Conservation (phyloP, 2,113 vertebrate species). For the Xenus cinereus region DNA sequence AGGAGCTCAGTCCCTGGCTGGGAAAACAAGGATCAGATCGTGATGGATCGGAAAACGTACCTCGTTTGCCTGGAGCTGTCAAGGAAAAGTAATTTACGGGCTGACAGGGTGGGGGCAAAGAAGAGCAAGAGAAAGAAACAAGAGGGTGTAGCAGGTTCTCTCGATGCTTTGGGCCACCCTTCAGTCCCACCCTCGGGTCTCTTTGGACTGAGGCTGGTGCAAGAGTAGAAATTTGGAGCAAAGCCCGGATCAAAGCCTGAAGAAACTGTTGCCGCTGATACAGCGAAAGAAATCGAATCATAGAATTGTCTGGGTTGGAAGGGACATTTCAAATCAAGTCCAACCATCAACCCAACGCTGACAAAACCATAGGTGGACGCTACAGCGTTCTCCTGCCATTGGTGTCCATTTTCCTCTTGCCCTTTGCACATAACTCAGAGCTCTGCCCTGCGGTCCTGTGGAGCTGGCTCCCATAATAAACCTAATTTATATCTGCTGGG, state of each 20-base stretch:
- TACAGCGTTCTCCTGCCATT: background rate
- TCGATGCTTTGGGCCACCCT: background rate
- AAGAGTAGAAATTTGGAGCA: background rate
- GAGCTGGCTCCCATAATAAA: background rate
- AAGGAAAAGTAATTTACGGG: background rate
- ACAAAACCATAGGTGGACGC: background rate
- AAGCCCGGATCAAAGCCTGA: background rate
- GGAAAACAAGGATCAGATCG: background rate
- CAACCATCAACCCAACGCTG: no score
- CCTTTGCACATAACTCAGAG: background rate
- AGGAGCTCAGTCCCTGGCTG: background rate
- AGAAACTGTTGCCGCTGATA: background rate
- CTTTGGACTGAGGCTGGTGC: rapidly evolving
- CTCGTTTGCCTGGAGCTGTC: background rate
- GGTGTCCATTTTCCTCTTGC: background rate
- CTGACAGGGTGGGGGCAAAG: background rate
- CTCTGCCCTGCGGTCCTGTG: background rate
- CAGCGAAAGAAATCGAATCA: background rate
- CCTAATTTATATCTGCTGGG: background rate
- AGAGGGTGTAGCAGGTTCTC: background rate
- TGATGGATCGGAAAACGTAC: background rate
- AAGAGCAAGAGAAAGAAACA: background rate
- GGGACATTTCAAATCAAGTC: no score
- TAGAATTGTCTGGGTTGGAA: no score
- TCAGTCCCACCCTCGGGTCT: background rate